A percentile compares a stretch with the other conserved stretches of the same genome.
phyloP scores from a whole-genome alignment of 1,140 invertebrate genomes.

The Ladona fulva region DNA sequence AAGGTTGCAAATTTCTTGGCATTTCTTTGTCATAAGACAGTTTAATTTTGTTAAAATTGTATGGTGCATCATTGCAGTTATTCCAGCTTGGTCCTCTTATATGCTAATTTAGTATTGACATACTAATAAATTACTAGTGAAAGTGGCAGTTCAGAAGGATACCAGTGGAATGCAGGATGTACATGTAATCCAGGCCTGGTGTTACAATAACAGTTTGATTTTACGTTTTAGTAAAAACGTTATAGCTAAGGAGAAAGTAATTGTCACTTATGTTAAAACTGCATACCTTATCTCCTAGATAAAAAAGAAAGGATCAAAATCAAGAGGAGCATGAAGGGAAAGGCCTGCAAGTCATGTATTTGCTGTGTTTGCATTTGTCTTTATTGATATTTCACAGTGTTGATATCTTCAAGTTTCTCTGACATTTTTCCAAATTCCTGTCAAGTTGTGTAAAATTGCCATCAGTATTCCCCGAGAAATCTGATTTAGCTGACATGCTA shows the following conservation, averaged over 20 bases:
- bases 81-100: not conserved
- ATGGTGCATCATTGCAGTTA: not conserved
- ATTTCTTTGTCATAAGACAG: no score
- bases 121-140: not conserved
- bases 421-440: no score
- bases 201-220: not conserved
- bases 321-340: not conserved
- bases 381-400: no score
- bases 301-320: not conserved
- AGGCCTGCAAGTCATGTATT: no score
- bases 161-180: not conserved
- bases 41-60: not conserved
- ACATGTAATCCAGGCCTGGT: no score
- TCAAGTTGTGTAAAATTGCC: no score
- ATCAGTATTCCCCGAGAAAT: no score
- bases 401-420: no score
- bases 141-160: not conserved
- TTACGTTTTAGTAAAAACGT: not conserved
- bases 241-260: not conserved
- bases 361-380: no score
- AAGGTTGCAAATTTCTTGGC: no score
- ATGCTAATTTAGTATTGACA: not conserved
- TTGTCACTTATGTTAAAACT: not conserved
- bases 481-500: no score
- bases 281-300: not conserved